A percentile compares a stretch with the other conserved stretches of the same genome.
Evolutionary conservation across 1,140 invertebrate genomes (phyloP).

Genomic region (Eurosta solidaginis): DNA sequence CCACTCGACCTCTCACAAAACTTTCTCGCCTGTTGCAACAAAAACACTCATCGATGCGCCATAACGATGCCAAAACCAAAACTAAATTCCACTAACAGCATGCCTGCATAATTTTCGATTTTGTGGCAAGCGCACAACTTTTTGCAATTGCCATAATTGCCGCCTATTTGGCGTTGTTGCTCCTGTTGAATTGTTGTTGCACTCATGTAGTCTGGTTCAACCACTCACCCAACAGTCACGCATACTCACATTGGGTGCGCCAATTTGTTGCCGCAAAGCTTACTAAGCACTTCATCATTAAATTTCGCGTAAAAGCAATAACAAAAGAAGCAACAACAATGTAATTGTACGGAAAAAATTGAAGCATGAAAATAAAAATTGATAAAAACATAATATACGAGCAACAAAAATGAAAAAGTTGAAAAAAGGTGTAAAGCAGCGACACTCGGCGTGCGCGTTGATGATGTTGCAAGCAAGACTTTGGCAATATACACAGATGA

Average conservation of each 20-base stretch:
- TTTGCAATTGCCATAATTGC: neutral
- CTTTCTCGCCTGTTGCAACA: neutral
- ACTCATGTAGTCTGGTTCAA: no score
- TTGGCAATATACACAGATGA: no score
- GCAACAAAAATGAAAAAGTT: neutral
- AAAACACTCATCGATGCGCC: no score
- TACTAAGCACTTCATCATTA: slow-evolving; percentile 11
- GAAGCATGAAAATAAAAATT: neutral
- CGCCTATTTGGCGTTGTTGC: neutral
- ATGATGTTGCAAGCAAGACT: no score
- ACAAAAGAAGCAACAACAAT: neutral
- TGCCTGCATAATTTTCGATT: slow-evolving; percentile 15
- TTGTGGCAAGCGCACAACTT: neutral
- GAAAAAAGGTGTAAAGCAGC: neutral
- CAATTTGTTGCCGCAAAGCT: neutral
- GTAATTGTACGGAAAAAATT: neutral
- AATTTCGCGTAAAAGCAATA: neutral
- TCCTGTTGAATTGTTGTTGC: no score
- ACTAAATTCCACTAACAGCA: neutral
- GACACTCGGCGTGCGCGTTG: no score
- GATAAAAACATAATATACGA: slow-evolving; percentile 2
- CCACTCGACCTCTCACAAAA: neutral
- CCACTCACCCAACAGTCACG: neutral
- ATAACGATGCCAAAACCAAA: neutral
- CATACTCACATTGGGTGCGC: neutral